Conservation (phyloP, 2,888 invertebrate species). For the Dasysyrphus tricinctus region DNA sequence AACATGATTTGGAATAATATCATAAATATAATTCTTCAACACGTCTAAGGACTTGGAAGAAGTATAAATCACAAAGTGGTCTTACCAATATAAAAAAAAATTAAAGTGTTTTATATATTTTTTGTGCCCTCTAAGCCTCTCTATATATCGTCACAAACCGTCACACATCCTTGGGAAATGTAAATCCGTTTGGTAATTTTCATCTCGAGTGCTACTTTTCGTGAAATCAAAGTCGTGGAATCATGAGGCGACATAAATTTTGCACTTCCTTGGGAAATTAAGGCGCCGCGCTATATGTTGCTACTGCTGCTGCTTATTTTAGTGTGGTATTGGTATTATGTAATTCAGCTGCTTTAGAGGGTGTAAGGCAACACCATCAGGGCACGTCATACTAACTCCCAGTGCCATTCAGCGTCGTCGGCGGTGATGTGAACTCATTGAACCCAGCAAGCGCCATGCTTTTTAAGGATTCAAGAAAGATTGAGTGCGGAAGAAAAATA, state of each 20-base stretch:
- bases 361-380: conserved; percentile 24
- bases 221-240: conserved; percentile 65
- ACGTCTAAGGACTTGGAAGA: conserved; percentile 37
- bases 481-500: conserved; percentile 19
- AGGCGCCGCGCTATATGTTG: conserved; percentile 5
- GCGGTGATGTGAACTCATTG: conserved; percentile 51
- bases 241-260: conserved; percentile 71
- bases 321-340: background rate
- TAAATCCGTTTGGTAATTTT: conserved; percentile 49
- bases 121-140: background rate
- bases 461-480: conserved; percentile 47
- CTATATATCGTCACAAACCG: background rate
- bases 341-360: conserved; percentile 6
- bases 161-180: conserved; percentile 38
- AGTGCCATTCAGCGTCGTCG: background rate
- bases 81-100: conserved; percentile 20
- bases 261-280: conserved; percentile 52
- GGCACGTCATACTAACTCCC: conserved; percentile 15
- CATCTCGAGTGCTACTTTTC: conserved; percentile 46
- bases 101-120: conserved; percentile 3
- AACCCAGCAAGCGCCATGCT: conserved; percentile 56
- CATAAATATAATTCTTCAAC: conserved; percentile 19
- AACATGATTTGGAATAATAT: background rate
- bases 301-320: conserved; percentile 3
- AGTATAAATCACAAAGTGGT: conserved; percentile 56